These are phyloP conservation scores for Carollia perspicillata DNA, from an alignment of 2,113 vertebrate genomes.

Conservation along the genomic window DNA sequence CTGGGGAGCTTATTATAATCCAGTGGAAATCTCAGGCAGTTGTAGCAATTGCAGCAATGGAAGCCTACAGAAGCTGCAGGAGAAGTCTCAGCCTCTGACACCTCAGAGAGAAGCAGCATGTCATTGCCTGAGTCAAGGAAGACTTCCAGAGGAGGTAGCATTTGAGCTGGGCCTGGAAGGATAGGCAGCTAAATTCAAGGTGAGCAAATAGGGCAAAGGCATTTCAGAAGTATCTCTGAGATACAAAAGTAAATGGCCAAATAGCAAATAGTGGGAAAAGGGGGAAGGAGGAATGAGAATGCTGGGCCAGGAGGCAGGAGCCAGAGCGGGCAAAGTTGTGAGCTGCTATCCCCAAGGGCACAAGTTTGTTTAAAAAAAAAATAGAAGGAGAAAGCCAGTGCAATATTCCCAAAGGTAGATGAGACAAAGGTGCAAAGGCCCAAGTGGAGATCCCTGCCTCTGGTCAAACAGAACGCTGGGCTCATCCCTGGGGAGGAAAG, in stretches of 20 bases:
- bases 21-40: neutral
- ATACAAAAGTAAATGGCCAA: neutral
- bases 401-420: neutral
- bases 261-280: neutral
- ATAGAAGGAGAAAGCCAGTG: neutral
- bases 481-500: neutral
- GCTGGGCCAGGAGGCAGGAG: too few species aligned
- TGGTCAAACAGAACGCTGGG: neutral
- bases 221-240: neutral
- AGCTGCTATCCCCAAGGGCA: neutral
- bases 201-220: neutral
- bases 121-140: neutral
- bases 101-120: neutral
- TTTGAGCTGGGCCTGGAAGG: conserved; percentile 1
- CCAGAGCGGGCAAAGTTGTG: neutral
- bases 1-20: neutral
- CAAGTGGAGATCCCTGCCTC: neutral
- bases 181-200: neutral
- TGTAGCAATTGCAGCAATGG: neutral
- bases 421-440: neutral
- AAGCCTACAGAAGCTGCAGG: neutral
- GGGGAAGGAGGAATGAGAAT: neutral
- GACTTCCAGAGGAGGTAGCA: neutral
- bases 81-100: neutral
- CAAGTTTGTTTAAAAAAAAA: too few species aligned